Percentiles rank a stretch among this genome's conserved stretches.
Conservation (phyloP, 2,888 invertebrate genomes). For the Agriopis leucophaearia region DNA sequence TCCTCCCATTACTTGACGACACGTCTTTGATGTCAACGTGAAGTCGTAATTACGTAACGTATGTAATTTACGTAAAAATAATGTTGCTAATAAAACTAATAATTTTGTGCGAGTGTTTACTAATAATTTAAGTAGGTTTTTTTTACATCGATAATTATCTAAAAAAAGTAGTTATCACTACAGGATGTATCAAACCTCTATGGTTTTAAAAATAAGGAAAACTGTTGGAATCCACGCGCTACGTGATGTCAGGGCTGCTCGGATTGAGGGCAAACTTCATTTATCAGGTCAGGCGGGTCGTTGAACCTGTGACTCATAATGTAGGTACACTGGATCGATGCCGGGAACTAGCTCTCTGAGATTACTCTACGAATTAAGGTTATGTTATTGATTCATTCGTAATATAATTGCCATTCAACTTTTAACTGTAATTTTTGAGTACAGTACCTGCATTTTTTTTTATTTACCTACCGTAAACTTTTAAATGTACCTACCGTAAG, state of each 20-base stretch:
- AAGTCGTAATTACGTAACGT: too few relatives aligned
- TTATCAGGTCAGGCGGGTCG: conserved; percentile 9
- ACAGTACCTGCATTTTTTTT: too few relatives aligned
- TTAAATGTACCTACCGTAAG: too few relatives aligned
- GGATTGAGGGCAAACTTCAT: conserved; percentile 1
- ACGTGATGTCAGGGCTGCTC: neutral
- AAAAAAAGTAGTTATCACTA: too few relatives aligned
- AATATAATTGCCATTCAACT: neutral
- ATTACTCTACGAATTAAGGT: conserved; percentile 4
- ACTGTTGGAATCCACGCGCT: neutral
- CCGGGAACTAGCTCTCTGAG: conserved; percentile 8
- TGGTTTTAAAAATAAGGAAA: neutral
- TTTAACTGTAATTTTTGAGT: neutral
- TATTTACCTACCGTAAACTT: too few relatives aligned
- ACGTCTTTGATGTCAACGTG: too few relatives aligned
- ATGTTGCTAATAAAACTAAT: too few relatives aligned
- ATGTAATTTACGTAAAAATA: too few relatives aligned
- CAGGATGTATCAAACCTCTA: neutral
- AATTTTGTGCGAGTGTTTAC: too few relatives aligned
- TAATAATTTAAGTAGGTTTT: too few relatives aligned
- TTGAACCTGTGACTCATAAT: conserved; percentile 16
- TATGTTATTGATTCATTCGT: neutral
- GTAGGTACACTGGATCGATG: neutral
- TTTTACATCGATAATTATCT: too few relatives aligned
- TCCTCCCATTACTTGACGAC: too few relatives aligned